Evolutionary conservation across 2,888 invertebrate genomes (phyloP), one percentile per base, ranked within the genome.

Genomic region (Ecliptopera silaceata): DNA sequence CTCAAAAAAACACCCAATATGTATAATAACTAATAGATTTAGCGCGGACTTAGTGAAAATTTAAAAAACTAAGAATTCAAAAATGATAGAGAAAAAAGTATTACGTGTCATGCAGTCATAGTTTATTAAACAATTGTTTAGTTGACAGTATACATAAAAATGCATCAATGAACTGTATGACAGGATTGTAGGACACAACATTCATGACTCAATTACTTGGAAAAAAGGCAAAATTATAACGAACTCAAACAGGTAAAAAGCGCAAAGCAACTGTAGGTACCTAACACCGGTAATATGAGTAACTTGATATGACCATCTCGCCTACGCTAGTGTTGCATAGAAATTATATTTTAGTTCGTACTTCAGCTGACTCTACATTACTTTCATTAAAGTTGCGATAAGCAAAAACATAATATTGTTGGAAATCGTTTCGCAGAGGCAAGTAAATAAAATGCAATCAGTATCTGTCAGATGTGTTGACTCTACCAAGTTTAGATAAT

Each of bases 191-290:
- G n/a, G n/a, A n/a, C 49, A 49, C 48, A 44, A 41, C 41, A 51
- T 49, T 32, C 36, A 46, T 77, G 72, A 78, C 69, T 77, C 74
- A 75, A 64, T 52, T 73, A 68, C 72, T 54, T 38, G 63, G 74
- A 73, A 76, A 32, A 54, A 15, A 50, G 39, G 44, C 45, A 49
- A 59, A 64, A 63, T 62, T 59, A 60, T 64, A 64, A 66, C 55
- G 55, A 58, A 52, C 15, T 17, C 17, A 46, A 74, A 70, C 74
- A 77, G 72, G 77, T 74, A 74, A 76, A 48, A 72, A 26, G 55
- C 49, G 48, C 47, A 53, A 57, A 62, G 34, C 52, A 51, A 51
- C 48, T 52, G 49, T 45, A 34, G 1, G 13, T 52, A 45, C 39
- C 39, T 34, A 18, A 36, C 12, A 38, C 15, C 10, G 26, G 26